These are phyloP conservation scores for Drosophila aldrichi DNA, from an alignment of 2,888 invertebrate genomes.

Conservation along the genomic window DNA sequence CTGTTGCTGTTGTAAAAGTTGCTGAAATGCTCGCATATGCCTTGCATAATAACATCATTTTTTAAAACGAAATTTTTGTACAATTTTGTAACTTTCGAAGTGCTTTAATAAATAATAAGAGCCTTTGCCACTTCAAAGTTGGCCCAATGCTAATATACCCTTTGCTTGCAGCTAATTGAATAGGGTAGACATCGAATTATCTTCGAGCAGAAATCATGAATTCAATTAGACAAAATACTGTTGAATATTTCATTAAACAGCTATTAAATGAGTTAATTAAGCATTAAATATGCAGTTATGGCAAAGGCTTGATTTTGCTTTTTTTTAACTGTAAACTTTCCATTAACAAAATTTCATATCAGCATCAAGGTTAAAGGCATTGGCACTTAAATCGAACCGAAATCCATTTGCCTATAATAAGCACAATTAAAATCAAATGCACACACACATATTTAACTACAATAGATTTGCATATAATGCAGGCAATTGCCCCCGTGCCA, in stretches of 20 bases:
- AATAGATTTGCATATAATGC: conserved; percentile 3
- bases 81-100: conserved; percentile 67
- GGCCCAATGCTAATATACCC: conserved; percentile 47
- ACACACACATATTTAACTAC: neutral
- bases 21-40: conserved; percentile 71
- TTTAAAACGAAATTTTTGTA: conserved; percentile 33
- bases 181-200: neutral
- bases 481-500: conserved; percentile 40
- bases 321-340: no score
- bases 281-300: neutral
- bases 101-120: conserved; percentile 71
- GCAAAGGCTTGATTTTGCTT: neutral
- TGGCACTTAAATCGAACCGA: conserved; percentile 9
- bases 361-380: no score
- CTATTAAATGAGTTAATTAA: neutral
- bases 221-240: neutral
- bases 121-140: conserved; percentile 27
- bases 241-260: neutral
- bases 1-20: conserved; percentile 50
- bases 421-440: conserved; percentile 22
- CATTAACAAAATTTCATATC: no score
- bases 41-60: conserved; percentile 64
- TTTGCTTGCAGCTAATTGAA: neutral
- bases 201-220: neutral
- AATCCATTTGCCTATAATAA: conserved; percentile 30